Percentiles rank a stretch among this genome's conserved stretches.
Conservation (phyloP, 2,113 vertebrate species). For the Atlantisia rogersi region DNA sequence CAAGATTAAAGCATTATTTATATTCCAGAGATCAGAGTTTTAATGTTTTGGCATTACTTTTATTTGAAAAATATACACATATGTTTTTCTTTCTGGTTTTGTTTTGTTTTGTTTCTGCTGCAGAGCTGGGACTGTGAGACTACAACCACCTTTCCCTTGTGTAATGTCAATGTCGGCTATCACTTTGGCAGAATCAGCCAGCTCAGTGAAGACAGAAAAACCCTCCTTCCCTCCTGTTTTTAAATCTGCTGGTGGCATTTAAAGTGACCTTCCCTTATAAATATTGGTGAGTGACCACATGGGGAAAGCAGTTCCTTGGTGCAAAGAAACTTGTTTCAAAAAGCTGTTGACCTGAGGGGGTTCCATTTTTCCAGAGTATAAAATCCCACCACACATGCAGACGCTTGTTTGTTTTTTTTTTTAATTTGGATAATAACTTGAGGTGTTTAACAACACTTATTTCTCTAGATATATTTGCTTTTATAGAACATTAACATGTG, state of each 20-base stretch:
- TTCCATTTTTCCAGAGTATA: background rate
- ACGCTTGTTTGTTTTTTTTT: background rate
- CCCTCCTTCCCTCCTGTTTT: conserved; percentile 21
- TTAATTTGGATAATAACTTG: background rate
- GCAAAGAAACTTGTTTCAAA: conserved; percentile 42
- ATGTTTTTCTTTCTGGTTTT: conserved; percentile 16
- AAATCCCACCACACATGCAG: background rate
- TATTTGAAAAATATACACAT: conserved; percentile 2
- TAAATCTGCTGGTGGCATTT: conserved; percentile 67
- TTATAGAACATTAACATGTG: background rate
- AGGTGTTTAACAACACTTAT: background rate
- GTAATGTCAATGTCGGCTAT: conserved; percentile 72
- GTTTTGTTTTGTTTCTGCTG: conserved; percentile 52
- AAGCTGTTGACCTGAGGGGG: background rate
- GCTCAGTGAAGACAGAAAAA: conserved; percentile 71
- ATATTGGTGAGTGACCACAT: conserved; percentile 67
- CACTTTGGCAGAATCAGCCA: conserved; percentile 71
- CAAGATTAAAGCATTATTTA: conserved; percentile 57
- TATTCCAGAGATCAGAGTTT: conserved; percentile 62
- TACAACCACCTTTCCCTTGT: conserved; percentile 64
- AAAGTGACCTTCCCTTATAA: conserved; percentile 77
- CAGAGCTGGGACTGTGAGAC: conserved; percentile 63
- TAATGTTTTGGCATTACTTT: conserved; percentile 53
- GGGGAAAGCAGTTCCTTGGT: conserved; percentile 32
- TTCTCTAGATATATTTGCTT: background rate